Percentiles rank a stretch among this genome's conserved stretches.
phyloP scores from a whole-genome alignment of 1,140 invertebrate species.

The Spodoptera frugiperda region DNA sequence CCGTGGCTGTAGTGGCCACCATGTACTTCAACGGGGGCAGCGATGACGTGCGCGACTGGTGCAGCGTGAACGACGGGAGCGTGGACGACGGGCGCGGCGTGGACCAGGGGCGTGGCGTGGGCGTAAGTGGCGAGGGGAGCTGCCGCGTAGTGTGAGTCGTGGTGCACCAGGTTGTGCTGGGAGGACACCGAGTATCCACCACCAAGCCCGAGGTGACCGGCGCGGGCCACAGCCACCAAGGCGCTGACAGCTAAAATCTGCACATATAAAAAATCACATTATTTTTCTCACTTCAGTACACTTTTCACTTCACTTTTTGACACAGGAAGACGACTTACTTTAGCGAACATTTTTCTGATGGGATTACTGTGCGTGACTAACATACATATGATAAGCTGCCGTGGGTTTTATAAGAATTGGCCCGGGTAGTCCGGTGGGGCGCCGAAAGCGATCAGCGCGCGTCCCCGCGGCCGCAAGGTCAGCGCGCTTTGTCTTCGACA shows the following conservation, averaged over 20 bases:
- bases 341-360: constrained; percentile 78
- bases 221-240: constrained; percentile 70
- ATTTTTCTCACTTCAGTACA: constrained; percentile 37
- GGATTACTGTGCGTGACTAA: constrained; percentile 75
- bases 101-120: constrained; percentile 57
- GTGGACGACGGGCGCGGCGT: constrained; percentile 57
- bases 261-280: constrained; percentile 43
- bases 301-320: constrained; percentile 52
- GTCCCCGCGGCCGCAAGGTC: constrained; percentile 74
- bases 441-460: constrained; percentile 63
- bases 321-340: constrained; percentile 67
- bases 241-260: constrained; percentile 78
- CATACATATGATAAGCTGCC: constrained; percentile 71
- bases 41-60: constrained; percentile 48
- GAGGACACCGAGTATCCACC: constrained; percentile 61
- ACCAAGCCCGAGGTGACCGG: constrained; percentile 70
- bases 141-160: constrained; percentile 56
- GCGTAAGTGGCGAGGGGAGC: constrained; percentile 52
- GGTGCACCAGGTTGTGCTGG: constrained; percentile 64
- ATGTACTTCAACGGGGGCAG: constrained; percentile 51
- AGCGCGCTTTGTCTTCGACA: constrained; percentile 75
- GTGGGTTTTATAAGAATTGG: constrained; percentile 83
- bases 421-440: constrained; percentile 71
- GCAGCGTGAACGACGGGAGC: constrained; percentile 49
- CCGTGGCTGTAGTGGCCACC: constrained; percentile 48